Percentiles rank a stretch among this genome's conserved stretches.
These are phyloP conservation scores for Crotalus tigris DNA, from an alignment of 2,113 vertebrate species.

Conservation along the genomic window DNA sequence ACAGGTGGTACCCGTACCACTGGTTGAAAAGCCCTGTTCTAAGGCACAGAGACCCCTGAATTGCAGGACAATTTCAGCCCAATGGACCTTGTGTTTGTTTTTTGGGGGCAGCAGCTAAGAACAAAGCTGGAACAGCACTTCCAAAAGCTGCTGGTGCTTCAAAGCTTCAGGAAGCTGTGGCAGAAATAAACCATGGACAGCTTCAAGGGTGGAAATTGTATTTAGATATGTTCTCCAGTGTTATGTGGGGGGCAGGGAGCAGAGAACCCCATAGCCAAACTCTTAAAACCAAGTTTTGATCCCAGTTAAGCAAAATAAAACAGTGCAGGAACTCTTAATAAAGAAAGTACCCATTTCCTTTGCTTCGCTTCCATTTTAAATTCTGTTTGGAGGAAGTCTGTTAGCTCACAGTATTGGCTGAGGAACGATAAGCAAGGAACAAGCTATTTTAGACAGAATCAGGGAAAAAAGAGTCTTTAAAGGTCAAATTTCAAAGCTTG, in stretches of 20 bases:
- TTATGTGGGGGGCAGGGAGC: neutral
- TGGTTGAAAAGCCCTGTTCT: too few relatives aligned
- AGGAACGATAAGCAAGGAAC: neutral
- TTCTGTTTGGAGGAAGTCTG: neutral
- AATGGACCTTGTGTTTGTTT: neutral
- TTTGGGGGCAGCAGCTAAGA: neutral
- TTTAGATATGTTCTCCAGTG: neutral
- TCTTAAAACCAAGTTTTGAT: neutral
- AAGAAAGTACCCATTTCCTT: neutral
- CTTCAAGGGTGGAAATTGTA: neutral
- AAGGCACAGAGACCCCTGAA: neutral
- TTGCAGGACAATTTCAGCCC: neutral
- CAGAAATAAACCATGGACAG: neutral
- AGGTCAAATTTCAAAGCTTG: neutral
- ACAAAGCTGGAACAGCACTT: neutral
- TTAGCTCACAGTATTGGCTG: neutral
- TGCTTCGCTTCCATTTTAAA: neutral
- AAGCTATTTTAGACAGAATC: neutral
- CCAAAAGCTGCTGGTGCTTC: neutral
- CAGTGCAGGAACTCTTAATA: neutral
- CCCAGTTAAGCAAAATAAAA: constrained; percentile 5
- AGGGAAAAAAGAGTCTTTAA: neutral
- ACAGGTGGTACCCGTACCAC: too few relatives aligned
- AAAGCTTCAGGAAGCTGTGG: neutral
- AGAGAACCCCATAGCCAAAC: neutral